Conservation (phyloP, 2,113 vertebrate species). For the Otus sunia region DNA sequence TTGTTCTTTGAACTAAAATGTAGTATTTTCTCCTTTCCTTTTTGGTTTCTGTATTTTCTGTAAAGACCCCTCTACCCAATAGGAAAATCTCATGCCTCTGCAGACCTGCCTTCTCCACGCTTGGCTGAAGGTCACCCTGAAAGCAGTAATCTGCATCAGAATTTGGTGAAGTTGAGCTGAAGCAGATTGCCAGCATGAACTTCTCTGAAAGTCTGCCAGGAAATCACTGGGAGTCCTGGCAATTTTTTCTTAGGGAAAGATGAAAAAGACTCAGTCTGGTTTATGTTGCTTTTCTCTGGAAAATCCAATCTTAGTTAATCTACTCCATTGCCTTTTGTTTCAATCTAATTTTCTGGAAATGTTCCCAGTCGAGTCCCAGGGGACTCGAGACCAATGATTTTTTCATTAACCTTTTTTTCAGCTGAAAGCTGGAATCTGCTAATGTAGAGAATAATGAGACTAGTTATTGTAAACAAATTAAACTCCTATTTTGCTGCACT, state of each 20-base stretch:
- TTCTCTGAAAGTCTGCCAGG: neutral
- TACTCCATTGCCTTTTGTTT: neutral
- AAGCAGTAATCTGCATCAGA: neutral
- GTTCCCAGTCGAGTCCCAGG: neutral
- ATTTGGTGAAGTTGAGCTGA: neutral
- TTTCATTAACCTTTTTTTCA: constrained; percentile 24
- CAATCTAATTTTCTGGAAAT: constrained; percentile 18
- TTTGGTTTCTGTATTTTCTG: neutral
- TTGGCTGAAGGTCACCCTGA: neutral
- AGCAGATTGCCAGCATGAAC: neutral
- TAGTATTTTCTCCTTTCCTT: neutral
- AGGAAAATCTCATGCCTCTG: neutral
- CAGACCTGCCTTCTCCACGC: neutral
- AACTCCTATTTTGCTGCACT: neutral
- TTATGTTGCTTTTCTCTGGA: neutral
- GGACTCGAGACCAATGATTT: neutral
- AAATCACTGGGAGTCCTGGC: neutral
- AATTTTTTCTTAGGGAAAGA: neutral
- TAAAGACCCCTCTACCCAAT: neutral
- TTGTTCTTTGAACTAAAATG: neutral
- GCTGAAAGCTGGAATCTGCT: constrained; percentile 1
- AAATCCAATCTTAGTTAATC: constrained; percentile 16
- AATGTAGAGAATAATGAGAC: neutral
- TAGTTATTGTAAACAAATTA: constrained; percentile 2
- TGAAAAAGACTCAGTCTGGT: neutral